phyloP scores from a whole-genome alignment of 2,888 invertebrate genomes.

The Malacosoma neustria region DNA sequence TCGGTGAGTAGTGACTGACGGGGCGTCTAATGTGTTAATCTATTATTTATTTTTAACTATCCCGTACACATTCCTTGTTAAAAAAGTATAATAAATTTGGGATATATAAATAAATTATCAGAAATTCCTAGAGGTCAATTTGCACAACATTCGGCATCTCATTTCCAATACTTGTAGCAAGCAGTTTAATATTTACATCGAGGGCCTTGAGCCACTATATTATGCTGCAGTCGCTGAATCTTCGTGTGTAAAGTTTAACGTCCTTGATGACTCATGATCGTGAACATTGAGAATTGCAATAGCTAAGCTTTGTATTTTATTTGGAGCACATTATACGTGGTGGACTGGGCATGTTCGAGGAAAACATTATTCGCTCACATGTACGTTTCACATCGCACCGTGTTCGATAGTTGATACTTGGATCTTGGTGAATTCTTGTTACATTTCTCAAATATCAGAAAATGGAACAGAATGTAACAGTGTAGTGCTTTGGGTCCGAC shows the following conservation, averaged over 20 bases:
- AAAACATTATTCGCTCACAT: neutral
- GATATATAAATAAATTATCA: constrained; percentile 46
- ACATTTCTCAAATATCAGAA: too few relatives aligned
- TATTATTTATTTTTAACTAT: too few relatives aligned
- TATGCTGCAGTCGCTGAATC: constrained; percentile 21
- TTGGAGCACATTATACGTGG: constrained; percentile 9
- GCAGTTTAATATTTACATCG: constrained; percentile 35
- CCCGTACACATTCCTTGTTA: too few relatives aligned
- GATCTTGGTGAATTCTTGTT: too few relatives aligned
- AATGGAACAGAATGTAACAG: too few relatives aligned
- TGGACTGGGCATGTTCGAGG: neutral
- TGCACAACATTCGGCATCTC: constrained; percentile 42
- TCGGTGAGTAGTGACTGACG: too few relatives aligned
- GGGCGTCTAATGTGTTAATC: too few relatives aligned
- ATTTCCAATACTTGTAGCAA: constrained; percentile 23
- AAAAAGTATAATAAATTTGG: too few relatives aligned
- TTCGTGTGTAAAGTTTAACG: constrained; percentile 21
- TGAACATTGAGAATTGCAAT: neutral
- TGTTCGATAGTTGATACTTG: too few relatives aligned
- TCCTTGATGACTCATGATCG: constrained; percentile 9
- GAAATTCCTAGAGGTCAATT: too few relatives aligned
- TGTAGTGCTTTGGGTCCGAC: too few relatives aligned
- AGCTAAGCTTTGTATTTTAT: constrained; percentile 14
- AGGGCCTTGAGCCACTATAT: constrained; percentile 22
- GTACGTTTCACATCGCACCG: neutral